Evolutionary conservation across 2,797 vertebrate species (phyloP).

Genomic region (Sebastes nivosus): DNA sequence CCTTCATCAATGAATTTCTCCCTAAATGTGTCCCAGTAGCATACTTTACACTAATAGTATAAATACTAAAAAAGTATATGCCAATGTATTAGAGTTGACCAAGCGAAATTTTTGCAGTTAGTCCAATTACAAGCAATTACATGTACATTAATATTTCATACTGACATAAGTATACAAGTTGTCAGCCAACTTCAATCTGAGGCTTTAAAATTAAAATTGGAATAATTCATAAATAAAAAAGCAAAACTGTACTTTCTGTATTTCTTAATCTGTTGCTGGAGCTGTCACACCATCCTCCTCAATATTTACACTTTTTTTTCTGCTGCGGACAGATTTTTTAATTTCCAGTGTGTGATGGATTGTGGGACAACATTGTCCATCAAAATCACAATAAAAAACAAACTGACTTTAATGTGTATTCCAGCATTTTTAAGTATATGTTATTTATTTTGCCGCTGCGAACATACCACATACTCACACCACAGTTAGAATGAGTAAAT

Average conservation of each 20-base stretch:
- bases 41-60: neutral
- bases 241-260: neutral
- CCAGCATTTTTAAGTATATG: neutral
- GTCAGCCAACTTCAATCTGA: neutral
- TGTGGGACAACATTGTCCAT: neutral
- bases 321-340: neutral
- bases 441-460: neutral
- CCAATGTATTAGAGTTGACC: neutral
- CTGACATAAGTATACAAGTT: neutral
- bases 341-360: neutral
- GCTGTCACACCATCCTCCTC: neutral
- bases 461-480: neutral
- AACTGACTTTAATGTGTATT: neutral
- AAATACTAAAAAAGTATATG: neutral
- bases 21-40: neutral
- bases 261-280: neutral
- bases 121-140: neutral
- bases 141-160: neutral
- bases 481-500: neutral
- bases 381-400: neutral
- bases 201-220: neutral
- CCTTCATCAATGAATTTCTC: neutral
- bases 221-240: neutral
- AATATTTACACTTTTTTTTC: neutral
- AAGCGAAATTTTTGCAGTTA: neutral